Conservation (phyloP, 35 echinoderm and acorn worm species). For the Stichopus chloronotus region DNA sequence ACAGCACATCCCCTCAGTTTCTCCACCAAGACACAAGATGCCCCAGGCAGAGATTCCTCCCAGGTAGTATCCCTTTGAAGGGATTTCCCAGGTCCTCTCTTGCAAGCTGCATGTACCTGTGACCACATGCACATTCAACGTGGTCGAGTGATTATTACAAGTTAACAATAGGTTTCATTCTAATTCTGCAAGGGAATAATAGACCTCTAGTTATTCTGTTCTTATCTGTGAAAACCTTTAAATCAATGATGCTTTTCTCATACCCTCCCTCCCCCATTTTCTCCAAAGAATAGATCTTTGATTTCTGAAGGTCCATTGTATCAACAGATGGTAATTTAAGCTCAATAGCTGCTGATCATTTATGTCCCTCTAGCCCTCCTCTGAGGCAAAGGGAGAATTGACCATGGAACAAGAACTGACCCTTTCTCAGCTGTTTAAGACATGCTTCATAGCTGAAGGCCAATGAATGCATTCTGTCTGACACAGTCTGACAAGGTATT, state of each 20-base stretch:
- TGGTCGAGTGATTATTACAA: too few species aligned
- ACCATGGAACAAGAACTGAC: not conserved
- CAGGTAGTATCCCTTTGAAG: too few species aligned
- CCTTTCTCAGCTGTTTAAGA: not conserved
- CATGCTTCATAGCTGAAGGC: not conserved
- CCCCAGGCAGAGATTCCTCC: too few species aligned
- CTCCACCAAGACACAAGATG: too few species aligned
- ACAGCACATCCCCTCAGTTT: too few species aligned
- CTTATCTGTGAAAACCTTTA: not conserved
- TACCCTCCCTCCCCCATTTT: not conserved
- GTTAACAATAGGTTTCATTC: not conserved
- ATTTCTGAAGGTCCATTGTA: not conserved
- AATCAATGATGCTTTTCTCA: not conserved
- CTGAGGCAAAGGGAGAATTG: not conserved
- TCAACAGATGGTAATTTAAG: not conserved
- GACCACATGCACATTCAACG: too few species aligned
- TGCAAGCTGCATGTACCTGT: too few species aligned
- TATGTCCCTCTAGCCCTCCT: not conserved
- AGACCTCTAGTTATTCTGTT: not conserved
- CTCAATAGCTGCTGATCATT: not conserved
- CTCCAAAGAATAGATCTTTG: not conserved
- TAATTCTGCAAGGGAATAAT: not conserved
- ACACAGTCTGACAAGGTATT: not conserved
- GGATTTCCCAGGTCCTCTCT: too few species aligned
- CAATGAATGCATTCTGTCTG: conserved; percentile 12